A percentile compares a stretch with the other conserved stretches of the same genome.
phyloP scores from a whole-genome alignment of 2,113 vertebrate species.

The Heloderma charlesbogerti region DNA sequence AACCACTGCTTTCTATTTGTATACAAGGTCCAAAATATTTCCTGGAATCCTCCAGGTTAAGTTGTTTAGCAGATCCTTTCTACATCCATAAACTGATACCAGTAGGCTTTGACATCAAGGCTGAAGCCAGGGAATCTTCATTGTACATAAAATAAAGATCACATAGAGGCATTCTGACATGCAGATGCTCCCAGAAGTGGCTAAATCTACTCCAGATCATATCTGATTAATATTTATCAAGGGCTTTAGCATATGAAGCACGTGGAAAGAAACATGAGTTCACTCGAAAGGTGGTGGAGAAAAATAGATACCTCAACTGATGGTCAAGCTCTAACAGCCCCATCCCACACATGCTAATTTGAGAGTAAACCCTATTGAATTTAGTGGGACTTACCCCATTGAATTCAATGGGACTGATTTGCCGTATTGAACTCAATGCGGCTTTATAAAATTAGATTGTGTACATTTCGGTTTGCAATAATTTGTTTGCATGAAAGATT shows the following conservation, averaged over 20 bases:
- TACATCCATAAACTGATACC: neutral
- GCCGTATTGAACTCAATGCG: neutral
- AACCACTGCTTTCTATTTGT: neutral
- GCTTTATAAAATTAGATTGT: neutral
- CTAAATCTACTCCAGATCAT: neutral
- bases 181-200: neutral
- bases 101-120: neutral
- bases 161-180: neutral
- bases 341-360: neutral
- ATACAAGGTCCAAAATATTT: neutral
- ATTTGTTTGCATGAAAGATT: neutral
- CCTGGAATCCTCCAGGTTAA: neutral
- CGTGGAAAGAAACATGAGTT: neutral
- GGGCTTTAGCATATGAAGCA: neutral
- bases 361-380: too few species aligned
- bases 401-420: neutral
- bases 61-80: neutral
- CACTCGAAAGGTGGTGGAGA: neutral
- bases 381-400: neutral
- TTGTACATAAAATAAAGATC: neutral
- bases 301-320: neutral
- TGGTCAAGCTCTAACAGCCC: neutral
- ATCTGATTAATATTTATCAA: neutral
- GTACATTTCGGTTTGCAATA: neutral
- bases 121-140: neutral